Conservation (phyloP, 1,140 invertebrate species). For the Neotoxoptera formosana region DNA sequence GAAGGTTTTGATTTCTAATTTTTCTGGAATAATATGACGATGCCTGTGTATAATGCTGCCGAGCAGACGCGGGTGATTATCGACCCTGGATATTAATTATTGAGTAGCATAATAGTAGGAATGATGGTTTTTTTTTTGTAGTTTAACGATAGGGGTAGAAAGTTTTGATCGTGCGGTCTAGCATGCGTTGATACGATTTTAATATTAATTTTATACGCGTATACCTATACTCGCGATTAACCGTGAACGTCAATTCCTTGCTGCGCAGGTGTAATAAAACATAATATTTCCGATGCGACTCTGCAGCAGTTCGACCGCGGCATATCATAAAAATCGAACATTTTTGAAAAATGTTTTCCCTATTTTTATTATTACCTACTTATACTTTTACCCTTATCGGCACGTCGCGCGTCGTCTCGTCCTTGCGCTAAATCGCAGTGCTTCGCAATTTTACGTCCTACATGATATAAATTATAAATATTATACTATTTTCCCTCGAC, state of each 20-base stretch:
- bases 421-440: background rate
- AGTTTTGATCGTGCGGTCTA: background rate
- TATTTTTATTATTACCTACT: background rate
- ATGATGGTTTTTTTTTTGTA: background rate
- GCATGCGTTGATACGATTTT: background rate
- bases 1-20: background rate
- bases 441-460: background rate
- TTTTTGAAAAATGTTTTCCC: background rate
- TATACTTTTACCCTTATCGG: background rate
- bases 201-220: background rate
- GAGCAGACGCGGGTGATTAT: background rate
- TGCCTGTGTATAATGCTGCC: background rate
- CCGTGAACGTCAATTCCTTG: background rate
- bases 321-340: background rate
- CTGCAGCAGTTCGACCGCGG: background rate
- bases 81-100: background rate
- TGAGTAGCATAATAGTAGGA: too few relatives aligned
- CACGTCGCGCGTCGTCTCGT: background rate
- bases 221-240: background rate
- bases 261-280: background rate
- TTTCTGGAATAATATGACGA: background rate
- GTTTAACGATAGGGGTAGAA: background rate
- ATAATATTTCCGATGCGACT: background rate
- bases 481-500: background rate
- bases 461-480: background rate